Percentiles rank a stretch among this genome's conserved stretches.
Evolutionary conservation across 2,113 vertebrate genomes (phyloP).

Genomic region (Ceuthmochares aereus): DNA sequence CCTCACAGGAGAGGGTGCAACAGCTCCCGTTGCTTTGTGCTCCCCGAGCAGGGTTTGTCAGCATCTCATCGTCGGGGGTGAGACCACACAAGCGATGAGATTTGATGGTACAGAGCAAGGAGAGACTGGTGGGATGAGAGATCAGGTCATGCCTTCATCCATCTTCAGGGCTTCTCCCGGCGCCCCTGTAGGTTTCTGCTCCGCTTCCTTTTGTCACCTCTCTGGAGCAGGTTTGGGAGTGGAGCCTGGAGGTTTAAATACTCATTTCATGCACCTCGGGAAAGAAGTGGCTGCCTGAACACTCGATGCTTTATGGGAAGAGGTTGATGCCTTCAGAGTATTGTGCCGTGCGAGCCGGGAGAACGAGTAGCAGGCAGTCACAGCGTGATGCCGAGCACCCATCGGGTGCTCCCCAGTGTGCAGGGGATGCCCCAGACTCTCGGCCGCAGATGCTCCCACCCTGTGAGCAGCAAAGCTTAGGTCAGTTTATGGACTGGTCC

Average conservation of each 20-base stretch:
- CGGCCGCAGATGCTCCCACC: rapidly evolving
- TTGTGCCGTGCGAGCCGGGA: rapidly evolving
- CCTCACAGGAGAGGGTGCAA: constrained; percentile 1
- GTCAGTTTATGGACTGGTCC: background rate
- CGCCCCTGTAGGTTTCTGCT: background rate
- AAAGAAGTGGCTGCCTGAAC: background rate
- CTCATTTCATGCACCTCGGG: rapidly evolving
- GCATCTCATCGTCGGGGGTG: background rate
- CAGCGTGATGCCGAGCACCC: rapidly evolving
- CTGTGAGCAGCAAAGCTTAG: rapidly evolving
- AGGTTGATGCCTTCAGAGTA: background rate
- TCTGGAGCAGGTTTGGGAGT: background rate
- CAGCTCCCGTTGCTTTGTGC: too few relatives aligned
- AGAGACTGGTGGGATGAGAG: background rate
- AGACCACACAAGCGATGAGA: rapidly evolving
- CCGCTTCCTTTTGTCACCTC: background rate
- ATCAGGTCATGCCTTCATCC: background rate
- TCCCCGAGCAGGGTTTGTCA: background rate
- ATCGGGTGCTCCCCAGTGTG: rapidly evolving
- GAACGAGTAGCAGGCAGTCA: rapidly evolving
- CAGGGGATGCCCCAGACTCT: rapidly evolving
- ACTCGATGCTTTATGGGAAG: rapidly evolving
- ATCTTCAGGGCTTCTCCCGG: background rate
- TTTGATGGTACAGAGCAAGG: background rate
- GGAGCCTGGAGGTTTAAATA: rapidly evolving